Conservation (phyloP, 2,888 invertebrate genomes). For the Drosophila diplacantha region DNA sequence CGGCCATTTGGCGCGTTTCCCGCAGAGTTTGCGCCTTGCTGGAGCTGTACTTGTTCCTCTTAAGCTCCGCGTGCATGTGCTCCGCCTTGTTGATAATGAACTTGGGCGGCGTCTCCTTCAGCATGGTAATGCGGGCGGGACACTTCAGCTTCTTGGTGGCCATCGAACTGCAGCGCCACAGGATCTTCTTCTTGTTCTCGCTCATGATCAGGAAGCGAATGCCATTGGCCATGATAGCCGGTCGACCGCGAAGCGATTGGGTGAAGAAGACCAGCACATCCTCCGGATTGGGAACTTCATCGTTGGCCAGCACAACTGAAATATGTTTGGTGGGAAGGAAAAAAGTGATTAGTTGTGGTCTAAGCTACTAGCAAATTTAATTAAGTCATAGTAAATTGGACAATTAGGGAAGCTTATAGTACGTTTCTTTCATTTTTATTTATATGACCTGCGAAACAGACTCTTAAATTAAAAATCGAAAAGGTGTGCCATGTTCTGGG, state of each 20-base stretch:
- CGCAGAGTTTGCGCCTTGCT: constrained; percentile 63
- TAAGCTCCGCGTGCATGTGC: constrained; percentile 77
- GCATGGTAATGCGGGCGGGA: constrained; percentile 77
- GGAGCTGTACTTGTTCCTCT: constrained; percentile 76
- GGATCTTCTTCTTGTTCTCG: constrained; percentile 77
- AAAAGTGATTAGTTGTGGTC: constrained; percentile 23
- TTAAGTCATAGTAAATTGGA: constrained; percentile 14
- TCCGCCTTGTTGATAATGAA: constrained; percentile 77
- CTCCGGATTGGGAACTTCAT: constrained; percentile 74
- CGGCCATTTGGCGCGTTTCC: constrained; percentile 51
- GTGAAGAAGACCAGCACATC: constrained; percentile 77
- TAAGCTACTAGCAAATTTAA: not conserved
- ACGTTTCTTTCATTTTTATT: constrained; percentile 46
- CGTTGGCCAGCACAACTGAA: constrained; percentile 75
- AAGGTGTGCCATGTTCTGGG: constrained; percentile 35
- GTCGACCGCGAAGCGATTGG: constrained; percentile 77
- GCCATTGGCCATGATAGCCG: constrained; percentile 78
- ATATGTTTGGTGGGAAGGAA: constrained; percentile 4
- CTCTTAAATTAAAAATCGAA: constrained; percentile 55
- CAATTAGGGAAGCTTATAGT: constrained; percentile 2
- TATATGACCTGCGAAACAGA: constrained; percentile 33
- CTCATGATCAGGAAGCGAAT: constrained; percentile 78
- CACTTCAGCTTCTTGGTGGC: constrained; percentile 78
- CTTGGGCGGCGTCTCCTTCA: constrained; percentile 77
- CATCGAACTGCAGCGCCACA: constrained; percentile 78